Conservation (phyloP, 2,113 vertebrate genomes). For the Entelurus aequoreus region DNA sequence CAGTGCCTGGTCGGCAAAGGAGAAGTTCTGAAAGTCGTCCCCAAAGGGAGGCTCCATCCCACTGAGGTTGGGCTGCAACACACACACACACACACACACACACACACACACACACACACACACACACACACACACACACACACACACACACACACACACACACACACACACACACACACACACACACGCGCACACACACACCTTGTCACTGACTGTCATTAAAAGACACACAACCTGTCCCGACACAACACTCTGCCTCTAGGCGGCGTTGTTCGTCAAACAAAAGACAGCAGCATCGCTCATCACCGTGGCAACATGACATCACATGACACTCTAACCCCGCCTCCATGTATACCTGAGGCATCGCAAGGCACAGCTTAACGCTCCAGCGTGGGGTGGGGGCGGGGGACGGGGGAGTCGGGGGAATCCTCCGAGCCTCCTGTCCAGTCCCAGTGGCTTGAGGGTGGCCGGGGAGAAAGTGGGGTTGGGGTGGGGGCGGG, state of each 20-base stretch:
- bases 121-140: constrained; percentile 8
- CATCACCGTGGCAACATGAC: not conserved
- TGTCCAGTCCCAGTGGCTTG: constrained; percentile 76
- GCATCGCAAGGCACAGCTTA: constrained; percentile 92
- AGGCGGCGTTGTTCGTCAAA: not conserved
- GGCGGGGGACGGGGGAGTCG: not conserved
- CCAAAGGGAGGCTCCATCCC: constrained; percentile 99
- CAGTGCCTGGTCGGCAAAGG: constrained; percentile 94
- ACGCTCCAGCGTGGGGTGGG: constrained; percentile 69
- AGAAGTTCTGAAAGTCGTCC: constrained; percentile 95
- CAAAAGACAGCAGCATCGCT: not conserved
- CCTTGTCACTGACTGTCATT: not conserved
- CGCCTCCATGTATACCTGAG: constrained; percentile 81
- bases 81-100: not conserved
- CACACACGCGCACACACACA: not conserved
- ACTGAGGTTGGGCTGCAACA: constrained; percentile 86
- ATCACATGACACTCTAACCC: not conserved
- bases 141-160: constrained; percentile 7
- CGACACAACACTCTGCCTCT: not conserved
- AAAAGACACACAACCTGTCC: too few relatives aligned
- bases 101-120: not conserved
- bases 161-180: constrained; percentile 7
- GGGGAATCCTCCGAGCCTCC: constrained; percentile 80
- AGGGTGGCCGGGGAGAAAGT: constrained; percentile 35
- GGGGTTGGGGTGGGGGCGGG: constrained; percentile 1